Percentiles rank a stretch among this genome's conserved stretches.
These are phyloP conservation scores for Danionella dracula DNA, from an alignment of 2,797 vertebrate genomes.

Conservation along the genomic window DNA sequence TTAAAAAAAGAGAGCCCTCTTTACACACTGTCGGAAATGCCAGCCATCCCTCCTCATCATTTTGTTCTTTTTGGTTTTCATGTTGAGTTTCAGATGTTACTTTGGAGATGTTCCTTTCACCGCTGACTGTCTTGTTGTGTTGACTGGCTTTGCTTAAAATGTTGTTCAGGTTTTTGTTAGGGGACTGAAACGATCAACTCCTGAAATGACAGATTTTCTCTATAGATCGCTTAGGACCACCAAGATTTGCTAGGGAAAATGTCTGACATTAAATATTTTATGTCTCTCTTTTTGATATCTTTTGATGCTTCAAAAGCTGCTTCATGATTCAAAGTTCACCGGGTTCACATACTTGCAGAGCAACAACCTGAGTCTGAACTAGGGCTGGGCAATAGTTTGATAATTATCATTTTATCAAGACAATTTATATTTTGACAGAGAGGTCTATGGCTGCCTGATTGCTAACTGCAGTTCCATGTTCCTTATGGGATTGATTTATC, in stretches of 20 bases:
- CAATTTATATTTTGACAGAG: neutral
- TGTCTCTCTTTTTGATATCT: neutral
- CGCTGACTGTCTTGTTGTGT: too few species aligned
- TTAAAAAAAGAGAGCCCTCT: constrained; percentile 18
- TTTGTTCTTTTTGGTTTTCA: constrained; percentile 11
- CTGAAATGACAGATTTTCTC: neutral
- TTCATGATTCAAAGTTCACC: constrained; percentile 5
- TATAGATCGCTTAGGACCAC: neutral
- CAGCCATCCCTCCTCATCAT: neutral
- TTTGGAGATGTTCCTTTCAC: neutral
- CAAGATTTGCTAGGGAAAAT: neutral
- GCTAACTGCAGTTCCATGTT: neutral
- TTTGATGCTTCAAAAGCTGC: neutral
- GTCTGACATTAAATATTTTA: constrained; percentile 28
- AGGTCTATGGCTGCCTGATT: too few species aligned
- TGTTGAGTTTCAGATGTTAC: constrained; percentile 29
- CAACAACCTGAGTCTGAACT: neutral
- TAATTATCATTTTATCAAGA: neutral
- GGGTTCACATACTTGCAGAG: neutral
- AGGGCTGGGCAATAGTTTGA: neutral
- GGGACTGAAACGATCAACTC: too few species aligned
- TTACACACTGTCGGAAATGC: constrained; percentile 21
- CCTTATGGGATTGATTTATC: too few species aligned
- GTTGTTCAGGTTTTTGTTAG: too few species aligned
- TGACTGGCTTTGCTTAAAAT: too few species aligned